Evolutionary conservation across 2,888 invertebrate genomes (phyloP).

Genomic region (Amiota mariae): DNA sequence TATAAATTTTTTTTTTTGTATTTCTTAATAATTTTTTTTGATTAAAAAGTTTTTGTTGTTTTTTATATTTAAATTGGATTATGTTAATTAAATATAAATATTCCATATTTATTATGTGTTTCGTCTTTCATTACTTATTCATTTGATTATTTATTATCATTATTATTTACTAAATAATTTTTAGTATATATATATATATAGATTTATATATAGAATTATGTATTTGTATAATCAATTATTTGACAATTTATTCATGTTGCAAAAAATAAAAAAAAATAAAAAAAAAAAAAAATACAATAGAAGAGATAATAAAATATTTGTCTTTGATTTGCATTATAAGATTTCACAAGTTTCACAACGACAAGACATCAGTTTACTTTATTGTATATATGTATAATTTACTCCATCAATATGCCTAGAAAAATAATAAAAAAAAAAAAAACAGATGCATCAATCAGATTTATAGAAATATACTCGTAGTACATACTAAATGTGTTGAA

Average conservation of each 20-base stretch:
- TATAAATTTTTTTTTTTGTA: constrained; percentile 32
- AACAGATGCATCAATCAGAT: background rate
- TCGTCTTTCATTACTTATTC: background rate
- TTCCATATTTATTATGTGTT: constrained; percentile 40
- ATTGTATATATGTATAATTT: constrained; percentile 25
- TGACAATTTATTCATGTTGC: constrained; percentile 17
- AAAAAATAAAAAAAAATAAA: constrained; percentile 21
- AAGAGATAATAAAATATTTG: constrained; percentile 36
- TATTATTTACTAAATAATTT: no score
- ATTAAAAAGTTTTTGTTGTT: constrained; percentile 37
- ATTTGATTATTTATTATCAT: constrained; percentile 1
- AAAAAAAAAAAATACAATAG: constrained; percentile 26
- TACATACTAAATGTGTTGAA: no score
- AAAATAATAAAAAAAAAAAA: constrained; percentile 30
- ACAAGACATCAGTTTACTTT: no score
- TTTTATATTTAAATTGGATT: constrained; percentile 33
- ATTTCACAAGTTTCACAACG: constrained; percentile 27
- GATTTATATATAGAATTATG: background rate
- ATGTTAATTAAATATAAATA: constrained; percentile 39
- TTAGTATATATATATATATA: constrained; percentile 3
- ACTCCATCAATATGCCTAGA: constrained; percentile 64
- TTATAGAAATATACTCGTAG: no score
- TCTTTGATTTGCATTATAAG: constrained; percentile 61
- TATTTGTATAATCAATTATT: background rate
- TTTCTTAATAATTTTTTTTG: constrained; percentile 46